phyloP scores from a whole-genome alignment of 2,888 invertebrate genomes.

The Trypoxylon attenuatum region DNA sequence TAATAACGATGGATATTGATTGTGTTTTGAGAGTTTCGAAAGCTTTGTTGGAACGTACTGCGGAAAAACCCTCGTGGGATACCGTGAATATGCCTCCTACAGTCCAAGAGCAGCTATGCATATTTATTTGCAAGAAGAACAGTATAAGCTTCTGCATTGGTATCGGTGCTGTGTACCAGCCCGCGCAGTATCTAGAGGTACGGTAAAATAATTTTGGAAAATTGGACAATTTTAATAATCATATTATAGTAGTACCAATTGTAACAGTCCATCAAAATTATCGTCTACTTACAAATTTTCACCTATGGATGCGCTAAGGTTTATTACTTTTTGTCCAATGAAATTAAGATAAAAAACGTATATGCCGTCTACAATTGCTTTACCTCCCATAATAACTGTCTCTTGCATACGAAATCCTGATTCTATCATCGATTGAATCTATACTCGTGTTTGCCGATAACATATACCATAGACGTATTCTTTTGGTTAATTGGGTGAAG shows the following conservation, averaged over 20 bases:
- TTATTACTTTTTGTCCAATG: background rate
- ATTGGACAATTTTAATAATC: background rate
- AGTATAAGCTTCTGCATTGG: slow-evolving; percentile 2
- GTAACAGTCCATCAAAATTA: too few relatives aligned
- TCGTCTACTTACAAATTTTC: background rate
- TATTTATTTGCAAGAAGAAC: background rate
- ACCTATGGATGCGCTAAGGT: background rate
- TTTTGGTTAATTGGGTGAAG: too few relatives aligned
- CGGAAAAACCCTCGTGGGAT: background rate
- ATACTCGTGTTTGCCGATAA: too few relatives aligned
- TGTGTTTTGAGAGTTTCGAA: background rate
- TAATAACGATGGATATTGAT: background rate
- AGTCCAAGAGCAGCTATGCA: background rate
- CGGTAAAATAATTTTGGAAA: background rate
- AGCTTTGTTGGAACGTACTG: background rate
- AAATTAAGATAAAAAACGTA: background rate
- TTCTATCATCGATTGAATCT: too few relatives aligned
- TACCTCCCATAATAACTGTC: too few relatives aligned
- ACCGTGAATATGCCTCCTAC: background rate
- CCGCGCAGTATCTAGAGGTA: background rate
- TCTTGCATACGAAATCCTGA: too few relatives aligned
- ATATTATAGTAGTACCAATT: background rate
- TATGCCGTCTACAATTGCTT: too few relatives aligned
- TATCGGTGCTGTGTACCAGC: background rate
- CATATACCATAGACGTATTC: too few relatives aligned